Percentiles rank a stretch among this genome's conserved stretches.
phyloP scores from a whole-genome alignment of 2,113 vertebrate genomes.

The Periophthalmus modestus region DNA sequence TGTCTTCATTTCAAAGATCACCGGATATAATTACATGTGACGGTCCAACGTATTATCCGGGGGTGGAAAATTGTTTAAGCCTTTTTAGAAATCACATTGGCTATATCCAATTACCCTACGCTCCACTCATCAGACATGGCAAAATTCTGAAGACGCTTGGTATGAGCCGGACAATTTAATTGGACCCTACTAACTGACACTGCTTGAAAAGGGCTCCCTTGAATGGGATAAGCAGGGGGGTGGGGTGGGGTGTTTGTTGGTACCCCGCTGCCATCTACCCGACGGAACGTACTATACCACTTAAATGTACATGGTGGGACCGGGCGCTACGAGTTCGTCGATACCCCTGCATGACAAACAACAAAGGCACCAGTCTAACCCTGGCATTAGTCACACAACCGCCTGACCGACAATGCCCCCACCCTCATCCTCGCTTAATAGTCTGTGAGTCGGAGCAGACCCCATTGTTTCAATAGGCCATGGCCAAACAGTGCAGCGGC shows the following conservation, averaged over 20 bases:
- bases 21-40: conserved; percentile 32
- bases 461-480: conserved; percentile 56
- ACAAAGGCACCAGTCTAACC: conserved; percentile 61
- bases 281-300: conserved; percentile 29
- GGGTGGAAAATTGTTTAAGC: conserved; percentile 43
- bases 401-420: conserved; percentile 19
- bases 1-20: conserved; percentile 12
- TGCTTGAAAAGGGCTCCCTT: conserved; percentile 66
- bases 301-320: conserved; percentile 17
- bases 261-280: conserved; percentile 35
- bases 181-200: conserved; percentile 69
- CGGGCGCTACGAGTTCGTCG: conserved; percentile 25
- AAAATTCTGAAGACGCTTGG: conserved; percentile 61
- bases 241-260: conserved; percentile 47
- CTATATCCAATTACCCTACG: conserved; percentile 13
- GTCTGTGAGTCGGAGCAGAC: conserved; percentile 34
- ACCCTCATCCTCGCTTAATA: conserved; percentile 44
- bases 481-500: conserved; percentile 73
- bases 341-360: conserved; percentile 50
- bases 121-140: conserved; percentile 60
- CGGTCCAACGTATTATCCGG: conserved; percentile 28
- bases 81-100: conserved; percentile 50
- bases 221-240: conserved; percentile 68
- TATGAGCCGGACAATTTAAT: conserved; percentile 69
- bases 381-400: conserved; percentile 68